Evolutionary conservation across 30 jellyfish, hydroid and myxozoan species (phyloP).

Genomic region (Mastigias papua): DNA sequence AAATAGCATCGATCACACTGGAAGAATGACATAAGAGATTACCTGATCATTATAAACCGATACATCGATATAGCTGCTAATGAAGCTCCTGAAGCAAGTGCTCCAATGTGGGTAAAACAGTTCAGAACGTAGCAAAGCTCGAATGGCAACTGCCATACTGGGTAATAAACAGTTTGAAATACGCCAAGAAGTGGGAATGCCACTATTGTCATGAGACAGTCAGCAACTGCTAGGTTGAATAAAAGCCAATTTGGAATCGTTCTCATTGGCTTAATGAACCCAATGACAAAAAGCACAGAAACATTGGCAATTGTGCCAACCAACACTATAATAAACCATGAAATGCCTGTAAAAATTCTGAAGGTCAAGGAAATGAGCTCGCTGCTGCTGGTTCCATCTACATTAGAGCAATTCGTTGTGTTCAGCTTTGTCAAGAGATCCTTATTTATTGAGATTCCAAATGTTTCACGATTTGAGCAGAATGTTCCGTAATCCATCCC

Average conservation of each 20-base stretch:
- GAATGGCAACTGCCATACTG: constrained; percentile 55
- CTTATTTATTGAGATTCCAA: constrained; percentile 62
- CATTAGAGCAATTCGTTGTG: constrained; percentile 29
- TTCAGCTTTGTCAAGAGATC: constrained; percentile 33
- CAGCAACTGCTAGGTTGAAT: constrained; percentile 79
- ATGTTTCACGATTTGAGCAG: constrained; percentile 35
- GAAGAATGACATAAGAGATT: not conserved
- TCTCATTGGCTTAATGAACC: constrained; percentile 35
- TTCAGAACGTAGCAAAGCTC: constrained; percentile 47
- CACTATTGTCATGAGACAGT: constrained; percentile 49
- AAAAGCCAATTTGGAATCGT: constrained; percentile 68
- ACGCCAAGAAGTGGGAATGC: constrained; percentile 70
- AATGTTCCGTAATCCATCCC: constrained; percentile 51
- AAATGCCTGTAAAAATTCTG: constrained; percentile 35
- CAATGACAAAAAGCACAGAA: constrained; percentile 57
- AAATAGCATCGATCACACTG: no score
- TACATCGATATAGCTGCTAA: constrained; percentile 74
- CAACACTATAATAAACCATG: constrained; percentile 45
- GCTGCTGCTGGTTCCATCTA: not conserved
- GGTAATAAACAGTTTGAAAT: constrained; percentile 65
- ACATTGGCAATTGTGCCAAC: constrained; percentile 59
- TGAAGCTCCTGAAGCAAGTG: constrained; percentile 79
- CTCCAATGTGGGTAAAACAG: constrained; percentile 67
- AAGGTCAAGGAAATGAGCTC: constrained; percentile 30
- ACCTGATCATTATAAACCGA: constrained; percentile 72